phyloP scores from a whole-genome alignment of 2,113 vertebrate genomes.

The Dicaeum eximium region DNA sequence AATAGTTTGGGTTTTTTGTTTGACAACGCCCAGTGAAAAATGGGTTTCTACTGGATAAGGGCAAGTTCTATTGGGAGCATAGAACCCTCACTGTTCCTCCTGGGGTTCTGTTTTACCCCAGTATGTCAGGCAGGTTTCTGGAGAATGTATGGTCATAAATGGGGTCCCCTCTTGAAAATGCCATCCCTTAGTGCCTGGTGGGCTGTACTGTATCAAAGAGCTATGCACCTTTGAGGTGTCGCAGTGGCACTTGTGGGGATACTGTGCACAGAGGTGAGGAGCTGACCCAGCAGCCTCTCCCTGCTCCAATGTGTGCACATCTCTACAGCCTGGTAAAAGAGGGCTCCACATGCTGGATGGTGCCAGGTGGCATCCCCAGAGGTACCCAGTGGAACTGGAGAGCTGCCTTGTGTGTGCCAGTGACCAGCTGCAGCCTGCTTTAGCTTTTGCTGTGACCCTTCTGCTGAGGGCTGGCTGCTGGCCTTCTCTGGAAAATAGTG shows the following conservation, averaged over 20 bases:
- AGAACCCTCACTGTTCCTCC: not conserved
- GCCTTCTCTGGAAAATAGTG: not conserved
- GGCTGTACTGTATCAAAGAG: not conserved
- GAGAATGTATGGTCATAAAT: not conserved
- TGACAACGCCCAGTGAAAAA: not conserved
- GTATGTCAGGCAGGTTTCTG: not conserved
- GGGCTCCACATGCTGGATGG: not conserved
- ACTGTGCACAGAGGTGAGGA: not conserved
- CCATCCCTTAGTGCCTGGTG: not conserved
- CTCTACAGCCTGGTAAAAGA: not conserved
- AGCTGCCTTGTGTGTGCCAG: not conserved
- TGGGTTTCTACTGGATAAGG: not conserved
- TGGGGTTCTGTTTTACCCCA: not conserved
- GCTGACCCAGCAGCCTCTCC: not conserved
- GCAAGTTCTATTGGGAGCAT: not conserved
- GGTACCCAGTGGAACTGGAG: not conserved
- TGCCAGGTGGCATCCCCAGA: not conserved
- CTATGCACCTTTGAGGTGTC: not conserved
- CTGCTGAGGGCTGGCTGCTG: not conserved
- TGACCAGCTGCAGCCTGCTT: not conserved
- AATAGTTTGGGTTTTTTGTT: not conserved
- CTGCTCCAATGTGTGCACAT: rapidly evolving
- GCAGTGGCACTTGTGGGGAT: not conserved
- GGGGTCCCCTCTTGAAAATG: not conserved
- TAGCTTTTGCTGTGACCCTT: not conserved